Conservation (phyloP, 2,888 invertebrate species). For the Dendrolimus pini region DNA sequence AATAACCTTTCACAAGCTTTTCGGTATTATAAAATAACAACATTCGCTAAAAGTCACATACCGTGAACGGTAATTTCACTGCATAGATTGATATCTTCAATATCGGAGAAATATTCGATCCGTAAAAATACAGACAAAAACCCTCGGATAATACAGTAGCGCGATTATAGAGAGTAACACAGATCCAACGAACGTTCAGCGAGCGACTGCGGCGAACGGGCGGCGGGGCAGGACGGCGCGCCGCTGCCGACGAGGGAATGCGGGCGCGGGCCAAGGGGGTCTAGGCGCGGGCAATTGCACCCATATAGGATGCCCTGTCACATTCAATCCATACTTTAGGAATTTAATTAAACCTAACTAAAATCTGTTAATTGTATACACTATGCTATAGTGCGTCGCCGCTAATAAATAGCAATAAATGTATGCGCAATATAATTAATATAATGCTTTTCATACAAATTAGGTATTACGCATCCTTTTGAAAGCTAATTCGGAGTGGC, state of each 20-base stretch:
- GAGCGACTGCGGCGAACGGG: slow-evolving; percentile 54
- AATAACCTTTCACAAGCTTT: slow-evolving; percentile 72
- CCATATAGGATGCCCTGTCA: slow-evolving; percentile 22
- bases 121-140: slow-evolving; percentile 59
- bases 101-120: slow-evolving; percentile 44
- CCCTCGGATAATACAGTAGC: slow-evolving; percentile 46
- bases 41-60: slow-evolving; percentile 58
- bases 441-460: too few species aligned
- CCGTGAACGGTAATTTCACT: slow-evolving; percentile 70
- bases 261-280: slow-evolving; percentile 26
- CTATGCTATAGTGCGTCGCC: too few species aligned
- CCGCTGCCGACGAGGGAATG: slow-evolving; percentile 27
- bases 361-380: too few species aligned
- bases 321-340: too few species aligned
- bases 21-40: slow-evolving; percentile 60
- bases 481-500: too few species aligned
- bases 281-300: slow-evolving; percentile 18
- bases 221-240: slow-evolving; percentile 26
- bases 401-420: too few species aligned
- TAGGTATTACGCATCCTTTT: too few species aligned
- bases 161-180: slow-evolving; percentile 45
- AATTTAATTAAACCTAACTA: too few species aligned
- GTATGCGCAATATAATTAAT: too few species aligned
- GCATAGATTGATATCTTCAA: slow-evolving; percentile 57
- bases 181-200: slow-evolving; percentile 57